Evolutionary conservation across 2,113 vertebrate species (phyloP), one percentile per base, ranked within the genome.

Genomic region (Sterna hirundo): DNA sequence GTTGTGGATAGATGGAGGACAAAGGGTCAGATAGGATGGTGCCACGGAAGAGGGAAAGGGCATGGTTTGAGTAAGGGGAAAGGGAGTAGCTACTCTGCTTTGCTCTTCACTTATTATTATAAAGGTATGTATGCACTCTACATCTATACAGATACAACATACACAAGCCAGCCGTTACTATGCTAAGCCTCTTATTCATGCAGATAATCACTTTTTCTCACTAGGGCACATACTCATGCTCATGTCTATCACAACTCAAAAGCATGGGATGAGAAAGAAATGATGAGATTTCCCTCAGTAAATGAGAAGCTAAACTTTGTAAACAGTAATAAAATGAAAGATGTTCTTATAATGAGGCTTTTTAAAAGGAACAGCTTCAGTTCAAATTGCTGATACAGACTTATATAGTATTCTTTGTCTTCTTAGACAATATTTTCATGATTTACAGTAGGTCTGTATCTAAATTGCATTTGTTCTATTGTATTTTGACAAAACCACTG

Each of bases 221-320:
- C 38, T 23, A 79, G 40, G 54, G 47, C 12, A 55, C 18, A 62
- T 54, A 61, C 2, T 47, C 22, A 11, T 13, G 18, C 9, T 71
- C 32, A 47, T 57, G 57, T 76, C 55, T 62, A 58, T 60, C 49
- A 69, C 10, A 91, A 44, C 29, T 42, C 34, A 86, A 81, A 83
- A 93, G 12, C 8, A 77, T 9, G 26, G 17, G 29, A 86, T 46
- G 46, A 17, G 38, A 91, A 93, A 88, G 36, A 76, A 94, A 68
- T 0, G 0, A 55, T 18, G 32, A 85, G 13, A 72, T 20, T 49
- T 12, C 18, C 9, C 25, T 57, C n/a, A 51, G 20, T 40, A 90
- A 85, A 64, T 1, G 1, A 65, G 83, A 86, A 72, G 13, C 11
- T 87, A 70, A 93, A 64, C 14, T 68, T 64, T 47, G 26, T 32